Conservation (phyloP, 2,113 vertebrate genomes). For the Caranx melampygus region DNA sequence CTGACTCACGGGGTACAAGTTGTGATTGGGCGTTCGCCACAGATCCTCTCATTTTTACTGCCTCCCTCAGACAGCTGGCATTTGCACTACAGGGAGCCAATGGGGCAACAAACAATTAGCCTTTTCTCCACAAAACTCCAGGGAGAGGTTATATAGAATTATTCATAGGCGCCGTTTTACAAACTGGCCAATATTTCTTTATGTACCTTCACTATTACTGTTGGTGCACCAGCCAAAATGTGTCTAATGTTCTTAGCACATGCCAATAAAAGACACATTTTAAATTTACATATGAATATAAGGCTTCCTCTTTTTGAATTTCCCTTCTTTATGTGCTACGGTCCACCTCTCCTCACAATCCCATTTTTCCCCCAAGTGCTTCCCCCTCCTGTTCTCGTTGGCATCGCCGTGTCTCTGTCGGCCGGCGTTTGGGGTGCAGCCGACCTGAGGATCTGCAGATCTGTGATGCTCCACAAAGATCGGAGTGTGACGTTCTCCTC, state of each 20-base stretch:
- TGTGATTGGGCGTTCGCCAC: slow-evolving; percentile 51
- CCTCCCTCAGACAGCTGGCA: slow-evolving; percentile 73
- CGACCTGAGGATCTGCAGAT: slow-evolving; percentile 54
- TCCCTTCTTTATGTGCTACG: slow-evolving; percentile 5
- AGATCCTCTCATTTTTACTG: slow-evolving; percentile 57
- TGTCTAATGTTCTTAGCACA: background rate
- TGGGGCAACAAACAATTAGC: slow-evolving; percentile 74
- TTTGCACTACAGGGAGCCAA: slow-evolving; percentile 59
- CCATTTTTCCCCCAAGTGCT: slow-evolving; percentile 25
- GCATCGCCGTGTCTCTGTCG: slow-evolving; percentile 38
- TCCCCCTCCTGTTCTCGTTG: slow-evolving; percentile 17
- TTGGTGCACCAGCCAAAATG: background rate
- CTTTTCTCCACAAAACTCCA: slow-evolving; percentile 65
- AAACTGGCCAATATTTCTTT: slow-evolving; percentile 39
- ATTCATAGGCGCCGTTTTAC: slow-evolving; percentile 45
- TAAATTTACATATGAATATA: slow-evolving; percentile 21
- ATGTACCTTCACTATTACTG: slow-evolving; percentile 7
- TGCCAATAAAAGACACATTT: slow-evolving; percentile 19
- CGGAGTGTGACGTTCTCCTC: slow-evolving; percentile 71
- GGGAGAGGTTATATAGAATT: slow-evolving; percentile 43
- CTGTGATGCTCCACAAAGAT: slow-evolving; percentile 67
- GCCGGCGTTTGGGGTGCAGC: slow-evolving; percentile 32
- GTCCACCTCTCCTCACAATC: slow-evolving; percentile 13
- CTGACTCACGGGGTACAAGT: slow-evolving; percentile 69
- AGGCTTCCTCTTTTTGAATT: background rate